Base-by-base conservation (phyloP, 2,113 vertebrate genomes). In the Prinia subflava region DNA sequence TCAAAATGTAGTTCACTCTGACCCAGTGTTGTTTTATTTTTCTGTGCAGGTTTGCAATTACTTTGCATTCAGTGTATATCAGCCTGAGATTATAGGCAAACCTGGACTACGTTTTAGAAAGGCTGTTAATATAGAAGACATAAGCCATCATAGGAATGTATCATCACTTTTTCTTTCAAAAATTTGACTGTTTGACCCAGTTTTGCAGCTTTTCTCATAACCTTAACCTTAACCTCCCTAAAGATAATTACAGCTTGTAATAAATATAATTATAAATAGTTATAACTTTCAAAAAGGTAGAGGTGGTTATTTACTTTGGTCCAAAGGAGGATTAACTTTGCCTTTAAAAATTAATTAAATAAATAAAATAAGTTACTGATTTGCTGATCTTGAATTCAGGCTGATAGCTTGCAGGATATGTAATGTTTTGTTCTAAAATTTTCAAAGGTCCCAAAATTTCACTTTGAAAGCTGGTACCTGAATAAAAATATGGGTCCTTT, bases 21-120 rank as follows among this genome's bases (percentile, higher is more conserved):
- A 53, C 28, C 6, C 0, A 0, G 3, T 50, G 55, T 44, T 6
- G 11, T 2, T 53, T 3, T 13, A 4, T 12, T 73, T 77, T 39
- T 52, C 25, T 70, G 17, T 39, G 12, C 4, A 71, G 25, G 6
- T 68, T 85, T 50, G 14, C 9, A 24, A 35, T 37, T 84, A 44
- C 30, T 70, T 79, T 76, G 27, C 6, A 17, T 39, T 25, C 21
- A 8, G 0, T 42, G 8, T 24, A 17, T 47, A 59, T 30, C 11
- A 82, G 33, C 7, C 31, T 42, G 23, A 39, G 23, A 55, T 7
- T 55, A 55, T 2, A 46, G 27, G 15, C 19, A 73, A 62, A 24
- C 7, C 12, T 89, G n/a, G 20, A 65, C 24, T 44, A 39, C 15
- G 18, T 73, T 75, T 90, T 56, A 64, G 7, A 82, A 82, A 35